Base-by-base conservation (phyloP, 2,797 vertebrate species). In the Coregonus sp. region DNA sequence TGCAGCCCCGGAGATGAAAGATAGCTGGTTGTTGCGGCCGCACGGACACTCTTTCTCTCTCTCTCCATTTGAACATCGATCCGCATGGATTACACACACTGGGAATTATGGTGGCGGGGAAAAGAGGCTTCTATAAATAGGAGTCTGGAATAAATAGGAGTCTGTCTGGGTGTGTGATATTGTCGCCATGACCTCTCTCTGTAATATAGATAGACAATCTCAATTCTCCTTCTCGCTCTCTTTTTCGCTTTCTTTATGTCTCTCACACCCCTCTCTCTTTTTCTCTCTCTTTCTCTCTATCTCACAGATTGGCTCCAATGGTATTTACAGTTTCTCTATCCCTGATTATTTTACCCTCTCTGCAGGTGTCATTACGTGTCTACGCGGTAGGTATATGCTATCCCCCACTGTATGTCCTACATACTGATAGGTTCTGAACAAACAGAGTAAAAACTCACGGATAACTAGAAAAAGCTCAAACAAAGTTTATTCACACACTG, bases 41-140 rank as follows among this genome's bases (percentile, higher is more conserved):
- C 63, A 29, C 12, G 3, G 4, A 29, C 15, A 6, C 50, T 16
- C 50, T 54, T 5, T 54, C 50, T 54, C 50, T 72, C 15, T 52
- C 47, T 71, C 25, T 37, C 16, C 33, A 2, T 40, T n/a, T 86
- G 73, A 82, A 86, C 79, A 87, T 87, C 15, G 63, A 88, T 87
- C 86, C 81, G 50, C 80, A 77, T 78, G 83, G 84, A 84, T 85
- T 82, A 79, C 74, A 79, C 74, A 80, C 75, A 82, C 51, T 68
- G 79, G 56, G 50, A 74, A 56, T 73, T n/a, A 59, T 20, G 56
- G 35, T 75, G 78, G 73, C 81, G 81, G 18, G 25, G 63, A 5
- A 66, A 31, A 66, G 4, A 33, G 29, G 25, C 12, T 4, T 66
- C 63, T 31, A 65, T 29, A 66, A 66, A 66, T 66, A 66, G 63